Evolutionary conservation across 2,113 vertebrate genomes (phyloP), one percentile per base, ranked within the genome.

Genomic region (Syngnathus typhle): DNA sequence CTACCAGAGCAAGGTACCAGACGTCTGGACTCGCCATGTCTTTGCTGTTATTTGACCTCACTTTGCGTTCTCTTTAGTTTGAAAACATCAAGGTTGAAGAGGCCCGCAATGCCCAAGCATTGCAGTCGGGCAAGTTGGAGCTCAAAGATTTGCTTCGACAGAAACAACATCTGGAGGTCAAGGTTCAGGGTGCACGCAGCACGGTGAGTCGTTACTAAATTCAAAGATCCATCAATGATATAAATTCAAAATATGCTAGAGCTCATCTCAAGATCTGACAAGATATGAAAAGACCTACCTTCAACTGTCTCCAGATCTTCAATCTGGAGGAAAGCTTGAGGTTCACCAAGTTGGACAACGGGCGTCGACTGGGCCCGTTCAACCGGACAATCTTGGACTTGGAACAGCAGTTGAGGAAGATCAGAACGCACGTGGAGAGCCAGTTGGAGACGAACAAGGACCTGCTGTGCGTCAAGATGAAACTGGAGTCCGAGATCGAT

Each of bases 391-490:
- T 92, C 0, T 32, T 58, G 1, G 62, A 54, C 6, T 76, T 92
- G 67, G 76, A 90, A 82, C 70, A 19, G 0, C 87, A 92, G 63
- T 85, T 93, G 54, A 68, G 6, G n/a, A 74, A 87, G 18, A 64
- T 89, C 23, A 85, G 82, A 23, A 32, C 69, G 0, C 77, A 91
- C 76, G 74, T 91, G 64, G 88, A 90, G 77, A 76, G 67, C 1
- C 90, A 92, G 68, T 63, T 77, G 0, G 72, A 86, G 0, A 82
- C 69, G 54, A 91, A 92, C 79, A 81, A 90, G 15, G 55, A 82
- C 16, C 89, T 93, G 73, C 84, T 92, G 63, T 85, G 85, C 4
- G 74, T 89, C 16, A 93, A 92, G 85, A 89, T 88, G 88, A 90
- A 89, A 82, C 89, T 93, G 81, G 90, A 93, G 80, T 77, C 78